Evolutionary conservation across 2,888 invertebrate species (phyloP).

Genomic region (Branchipolynoe longqiensis): DNA sequence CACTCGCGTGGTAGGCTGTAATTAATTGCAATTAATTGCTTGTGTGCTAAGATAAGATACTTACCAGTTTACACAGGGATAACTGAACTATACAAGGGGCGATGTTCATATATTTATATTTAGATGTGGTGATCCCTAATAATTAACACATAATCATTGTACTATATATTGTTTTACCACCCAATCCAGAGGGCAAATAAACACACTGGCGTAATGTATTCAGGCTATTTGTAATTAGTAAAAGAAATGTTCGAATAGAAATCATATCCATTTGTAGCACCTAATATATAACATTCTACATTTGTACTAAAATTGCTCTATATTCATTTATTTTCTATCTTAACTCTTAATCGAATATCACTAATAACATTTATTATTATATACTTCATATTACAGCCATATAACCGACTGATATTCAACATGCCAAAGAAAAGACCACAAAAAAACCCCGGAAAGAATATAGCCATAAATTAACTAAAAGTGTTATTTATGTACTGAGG

Average conservation of each 20-base stretch:
- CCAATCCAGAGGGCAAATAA: no score
- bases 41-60: slow-evolving; percentile 16
- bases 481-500: neutral
- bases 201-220: neutral
- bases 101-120: neutral
- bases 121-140: slow-evolving; percentile 7
- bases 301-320: no score
- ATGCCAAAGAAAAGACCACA: no score
- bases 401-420: no score
- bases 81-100: neutral
- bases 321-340: no score
- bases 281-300: neutral
- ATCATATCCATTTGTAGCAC: neutral
- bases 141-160: neutral
- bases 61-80: slow-evolving; percentile 7
- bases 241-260: neutral
- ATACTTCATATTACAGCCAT: no score
- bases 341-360: no score
- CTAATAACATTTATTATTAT: no score
- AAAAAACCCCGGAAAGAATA: no score
- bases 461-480: neutral
- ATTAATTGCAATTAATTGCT: neutral
- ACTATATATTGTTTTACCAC: neutral
- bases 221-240: no score
- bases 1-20: neutral